Evolutionary conservation across 2,113 vertebrate genomes (phyloP), one percentile per base, ranked within the genome.

Genomic region (Microcebus tavaratra): DNA sequence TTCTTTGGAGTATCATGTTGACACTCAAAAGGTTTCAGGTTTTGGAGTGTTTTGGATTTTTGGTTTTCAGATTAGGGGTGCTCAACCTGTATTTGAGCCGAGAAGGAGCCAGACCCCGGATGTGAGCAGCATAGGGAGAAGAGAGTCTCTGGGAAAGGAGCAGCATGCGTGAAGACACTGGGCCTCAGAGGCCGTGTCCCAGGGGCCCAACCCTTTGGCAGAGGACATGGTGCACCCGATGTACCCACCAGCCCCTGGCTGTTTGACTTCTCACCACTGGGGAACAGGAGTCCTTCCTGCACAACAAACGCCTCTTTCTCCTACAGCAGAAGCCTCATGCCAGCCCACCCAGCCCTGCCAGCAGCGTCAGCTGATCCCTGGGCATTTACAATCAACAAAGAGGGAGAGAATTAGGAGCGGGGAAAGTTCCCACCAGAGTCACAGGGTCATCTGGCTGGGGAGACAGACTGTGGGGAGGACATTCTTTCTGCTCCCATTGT

Each of bases 221-320:
- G 78, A 91, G 87, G 91, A 93, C 91, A 3, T 1, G 0, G 34
- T 17, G 67, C 90, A n/a, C 55, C 63, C 53, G 0, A 29, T 11
- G 25, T 80, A 21, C 50, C 83, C 70, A 63, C 48, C 75, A 45
- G 96, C 91, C 96, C 55, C 87, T 10, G 13, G 67, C 39, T 61
- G 78, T 63, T 48, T 61, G 84, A 91, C 96, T 96, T 94, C 73
- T 89, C 84, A 67, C 95, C 95, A 20, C 92, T 8, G 70, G 8
- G 27, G 45, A 50, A 25, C 94, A 57, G 90, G 96, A 96, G 78
- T 93, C 90, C 27, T 94, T 97, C 50, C 6, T 96, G 70, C 73
- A 92, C 90, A 97, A 98, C 97, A 98, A 95, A 97, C 36, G 97
- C 88, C 87, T 91, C 95, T 98, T 98, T 98, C 18, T 96, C 96